These are phyloP conservation scores for Motacilla alba DNA, from an alignment of 2,113 vertebrate species.

Conservation along the genomic window DNA sequence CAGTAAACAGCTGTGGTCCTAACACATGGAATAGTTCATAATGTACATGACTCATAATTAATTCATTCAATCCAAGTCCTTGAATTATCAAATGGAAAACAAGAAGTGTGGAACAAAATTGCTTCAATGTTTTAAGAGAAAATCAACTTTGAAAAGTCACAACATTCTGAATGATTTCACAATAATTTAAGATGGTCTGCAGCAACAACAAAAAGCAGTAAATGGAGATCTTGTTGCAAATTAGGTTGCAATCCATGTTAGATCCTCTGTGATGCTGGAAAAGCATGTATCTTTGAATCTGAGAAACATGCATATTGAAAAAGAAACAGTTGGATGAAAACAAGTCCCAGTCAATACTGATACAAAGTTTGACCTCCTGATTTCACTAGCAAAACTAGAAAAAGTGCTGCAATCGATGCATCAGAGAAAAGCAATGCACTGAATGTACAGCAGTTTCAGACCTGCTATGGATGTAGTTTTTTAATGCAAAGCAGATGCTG, in stretches of 20 bases:
- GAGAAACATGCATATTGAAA: not conserved
- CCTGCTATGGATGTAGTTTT: not conserved
- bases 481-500: slow-evolving; percentile 12
- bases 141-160: not conserved
- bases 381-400: not conserved
- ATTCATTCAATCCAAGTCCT: slow-evolving; percentile 19
- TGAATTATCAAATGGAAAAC: slow-evolving; percentile 30
- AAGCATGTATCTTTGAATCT: not conserved
- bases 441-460: not conserved
- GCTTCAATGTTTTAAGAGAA: not conserved
- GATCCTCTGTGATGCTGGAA: not conserved
- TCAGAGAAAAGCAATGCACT: not conserved
- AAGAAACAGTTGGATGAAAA: not conserved
- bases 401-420: not conserved
- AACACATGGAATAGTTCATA: slow-evolving; percentile 30
- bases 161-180: not conserved
- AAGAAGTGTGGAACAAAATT: not conserved
- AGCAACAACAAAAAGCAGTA: not conserved
- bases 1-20: slow-evolving; percentile 51
- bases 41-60: slow-evolving; percentile 39
- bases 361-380: not conserved
- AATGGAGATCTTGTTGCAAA: not conserved
- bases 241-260: not conserved
- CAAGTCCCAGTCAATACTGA: not conserved
- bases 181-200: not conserved